A percentile compares a stretch with the other conserved stretches of the same genome.
These are phyloP conservation scores for Tetramorium parvispinum DNA, from an alignment of 1,140 invertebrate species.

Conservation along the genomic window DNA sequence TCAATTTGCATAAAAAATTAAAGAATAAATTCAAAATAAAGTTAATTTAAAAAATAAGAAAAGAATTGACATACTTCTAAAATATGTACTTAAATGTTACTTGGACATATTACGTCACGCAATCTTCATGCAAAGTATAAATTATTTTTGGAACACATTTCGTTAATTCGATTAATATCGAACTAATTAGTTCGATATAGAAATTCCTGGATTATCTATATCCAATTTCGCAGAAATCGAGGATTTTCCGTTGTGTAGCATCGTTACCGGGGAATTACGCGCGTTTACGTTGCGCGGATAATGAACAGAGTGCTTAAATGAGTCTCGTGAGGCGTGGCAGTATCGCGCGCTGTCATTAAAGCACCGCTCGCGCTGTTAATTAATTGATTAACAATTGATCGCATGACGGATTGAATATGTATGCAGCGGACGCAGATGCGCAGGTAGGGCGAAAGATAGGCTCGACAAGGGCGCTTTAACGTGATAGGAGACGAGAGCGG, in stretches of 20 bases:
- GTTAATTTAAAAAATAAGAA: not conserved
- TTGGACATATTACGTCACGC: not conserved
- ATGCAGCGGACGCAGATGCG: conserved; percentile 40
- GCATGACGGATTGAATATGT: conserved; percentile 59
- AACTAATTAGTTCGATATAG: not conserved
- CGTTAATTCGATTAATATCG: too few relatives aligned
- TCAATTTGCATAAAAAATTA: not conserved
- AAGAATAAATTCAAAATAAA: too few relatives aligned
- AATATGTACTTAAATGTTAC: not conserved
- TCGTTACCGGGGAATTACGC: conserved; percentile 4
- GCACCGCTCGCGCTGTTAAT: conserved; percentile 52
- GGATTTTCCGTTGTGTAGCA: not conserved
- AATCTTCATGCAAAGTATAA: not conserved
- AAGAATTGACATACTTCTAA: not conserved
- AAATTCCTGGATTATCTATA: not conserved
- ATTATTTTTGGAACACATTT: not conserved
- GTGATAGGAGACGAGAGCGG: conserved; percentile 58
- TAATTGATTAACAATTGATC: conserved; percentile 64
- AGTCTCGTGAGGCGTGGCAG: conserved; percentile 54
- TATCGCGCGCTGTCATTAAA: conserved; percentile 56
- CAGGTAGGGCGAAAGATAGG: conserved; percentile 51
- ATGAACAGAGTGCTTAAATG: conserved; percentile 55
- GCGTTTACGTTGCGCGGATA: conserved; percentile 35
- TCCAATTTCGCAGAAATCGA: not conserved
- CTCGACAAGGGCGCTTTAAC: conserved; percentile 54